Percentiles rank a stretch among this genome's conserved stretches.
phyloP scores from a whole-genome alignment of 2,797 vertebrate genomes.

The Acrossocheilus wenchowensis region DNA sequence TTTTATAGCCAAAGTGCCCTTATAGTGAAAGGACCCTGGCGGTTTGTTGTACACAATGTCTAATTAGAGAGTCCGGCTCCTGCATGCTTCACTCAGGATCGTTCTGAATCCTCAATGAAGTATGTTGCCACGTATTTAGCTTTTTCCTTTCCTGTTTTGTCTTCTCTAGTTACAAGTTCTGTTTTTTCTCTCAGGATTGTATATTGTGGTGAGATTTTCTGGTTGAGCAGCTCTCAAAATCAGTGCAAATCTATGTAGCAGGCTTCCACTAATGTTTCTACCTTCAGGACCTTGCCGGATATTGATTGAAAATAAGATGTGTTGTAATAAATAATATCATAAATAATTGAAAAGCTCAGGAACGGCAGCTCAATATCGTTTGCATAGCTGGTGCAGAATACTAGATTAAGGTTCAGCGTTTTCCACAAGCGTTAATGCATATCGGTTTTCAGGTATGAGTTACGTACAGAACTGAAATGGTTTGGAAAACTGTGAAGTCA shows the following conservation, averaged over 20 bases:
- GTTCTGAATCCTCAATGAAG: constrained; percentile 62
- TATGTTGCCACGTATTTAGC: background rate
- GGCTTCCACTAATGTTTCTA: constrained; percentile 66
- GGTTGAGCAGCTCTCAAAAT: constrained; percentile 73
- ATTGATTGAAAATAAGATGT: constrained; percentile 71
- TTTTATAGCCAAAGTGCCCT: constrained; percentile 65
- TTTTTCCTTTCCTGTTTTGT: constrained; percentile 30
- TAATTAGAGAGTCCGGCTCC: constrained; percentile 71
- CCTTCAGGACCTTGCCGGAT: constrained; percentile 71
- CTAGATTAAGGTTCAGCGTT: constrained; percentile 44
- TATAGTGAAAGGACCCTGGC: constrained; percentile 67
- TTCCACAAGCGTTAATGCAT: constrained; percentile 47
- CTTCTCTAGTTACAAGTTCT: constrained; percentile 48
- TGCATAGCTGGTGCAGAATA: constrained; percentile 55
- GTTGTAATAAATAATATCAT: constrained; percentile 57
- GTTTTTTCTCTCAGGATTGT: constrained; percentile 37
- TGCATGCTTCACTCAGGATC: constrained; percentile 70
- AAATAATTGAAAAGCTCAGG: constrained; percentile 80
- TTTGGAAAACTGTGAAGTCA: constrained; percentile 21
- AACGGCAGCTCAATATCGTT: constrained; percentile 66
- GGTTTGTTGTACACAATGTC: constrained; percentile 65
- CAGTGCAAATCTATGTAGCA: constrained; percentile 81
- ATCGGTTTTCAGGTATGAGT: constrained; percentile 54
- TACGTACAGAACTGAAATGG: background rate
- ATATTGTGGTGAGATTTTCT: constrained; percentile 67